These are phyloP conservation scores for Calephelis perditalis DNA, from an alignment of 2,888 invertebrate genomes.

Conservation along the genomic window DNA sequence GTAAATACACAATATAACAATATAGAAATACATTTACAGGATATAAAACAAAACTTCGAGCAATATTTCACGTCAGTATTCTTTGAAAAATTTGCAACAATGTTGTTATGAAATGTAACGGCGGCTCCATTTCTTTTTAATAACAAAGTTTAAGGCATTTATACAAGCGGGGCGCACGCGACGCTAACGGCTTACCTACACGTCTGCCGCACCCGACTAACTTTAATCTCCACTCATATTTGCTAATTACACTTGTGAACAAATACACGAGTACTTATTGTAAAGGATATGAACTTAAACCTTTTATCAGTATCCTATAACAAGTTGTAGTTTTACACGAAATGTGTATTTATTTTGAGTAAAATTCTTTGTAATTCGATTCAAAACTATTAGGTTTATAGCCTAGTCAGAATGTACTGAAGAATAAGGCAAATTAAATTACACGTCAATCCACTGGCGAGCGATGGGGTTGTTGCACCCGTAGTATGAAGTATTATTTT, in stretches of 20 bases:
- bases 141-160: conserved; percentile 39
- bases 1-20: too few species aligned
- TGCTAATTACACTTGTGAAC: conserved; percentile 45
- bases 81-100: conserved; percentile 14
- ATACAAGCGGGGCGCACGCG: conserved; percentile 48
- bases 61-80: conserved; percentile 4
- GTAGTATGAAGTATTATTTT: too few species aligned
- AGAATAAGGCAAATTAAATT: too few species aligned
- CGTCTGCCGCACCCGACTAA: conserved; percentile 41
- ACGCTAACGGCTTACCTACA: conserved; percentile 40
- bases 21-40: too few species aligned
- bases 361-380: too few species aligned
- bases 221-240: conserved; percentile 58
- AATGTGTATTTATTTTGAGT: too few species aligned
- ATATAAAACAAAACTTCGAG: not conserved
- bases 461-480: too few species aligned
- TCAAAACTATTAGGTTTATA: too few species aligned
- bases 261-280: conserved; percentile 15
- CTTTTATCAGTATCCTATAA: not conserved
- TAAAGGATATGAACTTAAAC: conserved; percentile 10
- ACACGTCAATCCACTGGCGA: too few species aligned
- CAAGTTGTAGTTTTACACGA: too few species aligned
- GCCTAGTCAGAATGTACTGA: too few species aligned
- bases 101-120: conserved; percentile 15
- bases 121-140: conserved; percentile 36